phyloP scores from a whole-genome alignment of 1,140 invertebrate species.

The Saccostrea glomerata region DNA sequence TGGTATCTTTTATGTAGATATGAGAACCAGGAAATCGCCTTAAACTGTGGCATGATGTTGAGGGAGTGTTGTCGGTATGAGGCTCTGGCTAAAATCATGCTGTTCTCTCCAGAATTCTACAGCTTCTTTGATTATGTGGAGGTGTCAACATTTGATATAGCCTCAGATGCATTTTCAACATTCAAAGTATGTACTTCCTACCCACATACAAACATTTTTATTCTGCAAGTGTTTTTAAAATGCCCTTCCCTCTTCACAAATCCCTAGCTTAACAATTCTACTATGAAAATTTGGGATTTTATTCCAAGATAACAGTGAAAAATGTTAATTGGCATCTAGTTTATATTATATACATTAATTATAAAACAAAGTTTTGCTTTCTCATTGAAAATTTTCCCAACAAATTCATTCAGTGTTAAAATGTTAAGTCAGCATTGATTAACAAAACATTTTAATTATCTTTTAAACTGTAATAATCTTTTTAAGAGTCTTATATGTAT shows the following conservation, averaged over 20 bases:
- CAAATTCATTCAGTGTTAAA: too few relatives aligned
- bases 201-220: neutral
- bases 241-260: too few relatives aligned
- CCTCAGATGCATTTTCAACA: slow-evolving; percentile 99
- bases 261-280: too few relatives aligned
- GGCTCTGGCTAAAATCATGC: slow-evolving; percentile 98
- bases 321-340: too few relatives aligned
- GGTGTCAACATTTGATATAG: slow-evolving; percentile 99
- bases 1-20: slow-evolving; percentile 84
- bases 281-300: too few relatives aligned
- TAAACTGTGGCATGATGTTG: slow-evolving; percentile 99
- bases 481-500: neutral
- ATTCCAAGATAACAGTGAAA: too few relatives aligned
- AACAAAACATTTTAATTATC: too few relatives aligned
- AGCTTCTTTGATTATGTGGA: slow-evolving; percentile 99
- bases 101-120: slow-evolving; percentile 98
- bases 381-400: neutral
- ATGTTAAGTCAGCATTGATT: too few relatives aligned
- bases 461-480: too few relatives aligned
- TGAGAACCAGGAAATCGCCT: slow-evolving; percentile 98
- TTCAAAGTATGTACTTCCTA: slow-evolving; percentile 89
- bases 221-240: neutral
- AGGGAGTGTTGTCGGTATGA: slow-evolving; percentile 98
- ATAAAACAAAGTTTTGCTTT: neutral
- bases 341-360: too few relatives aligned